phyloP scores from a whole-genome alignment of 1,140 invertebrate species.

The Daktulosphaira vitifoliae region DNA sequence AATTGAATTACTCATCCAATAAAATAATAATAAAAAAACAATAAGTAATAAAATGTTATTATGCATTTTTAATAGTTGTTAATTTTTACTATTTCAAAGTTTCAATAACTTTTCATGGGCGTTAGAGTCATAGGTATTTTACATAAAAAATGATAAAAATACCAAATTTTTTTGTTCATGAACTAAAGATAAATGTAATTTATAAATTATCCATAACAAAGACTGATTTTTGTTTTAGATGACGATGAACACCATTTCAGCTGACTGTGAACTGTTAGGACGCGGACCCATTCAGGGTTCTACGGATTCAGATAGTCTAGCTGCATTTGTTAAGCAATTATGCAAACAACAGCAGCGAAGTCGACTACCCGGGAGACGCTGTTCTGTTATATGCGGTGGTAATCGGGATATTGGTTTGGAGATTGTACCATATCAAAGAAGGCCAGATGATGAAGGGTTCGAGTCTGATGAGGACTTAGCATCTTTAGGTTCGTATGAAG shows the following conservation, averaged over 20 bases:
- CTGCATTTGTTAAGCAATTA: conserved; percentile 34
- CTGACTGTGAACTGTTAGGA: conserved; percentile 37
- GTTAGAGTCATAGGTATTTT: no score
- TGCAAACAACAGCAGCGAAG: not conserved
- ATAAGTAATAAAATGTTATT: no score
- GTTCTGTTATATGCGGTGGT: conserved; percentile 34
- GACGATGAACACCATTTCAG: conserved; percentile 3
- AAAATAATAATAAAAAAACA: no score
- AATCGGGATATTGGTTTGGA: conserved; percentile 32
- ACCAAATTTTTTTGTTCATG: no score
- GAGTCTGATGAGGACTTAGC: conserved; percentile 38
- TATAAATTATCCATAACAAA: no score
- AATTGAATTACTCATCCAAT: no score
- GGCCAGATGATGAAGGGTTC: conserved; percentile 38
- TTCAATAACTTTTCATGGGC: no score
- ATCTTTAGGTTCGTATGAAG: conserved; percentile 37
- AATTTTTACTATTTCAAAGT: no score
- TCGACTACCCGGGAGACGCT: not conserved
- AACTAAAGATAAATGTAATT: no score
- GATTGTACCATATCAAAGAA: conserved; percentile 14
- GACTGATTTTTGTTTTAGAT: conserved; percentile 8
- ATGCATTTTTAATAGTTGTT: no score
- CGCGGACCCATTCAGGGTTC: conserved; percentile 37
- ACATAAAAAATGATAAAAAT: no score
- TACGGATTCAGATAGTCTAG: conserved; percentile 36